A percentile compares a stretch with the other conserved stretches of the same genome.
Evolutionary conservation across 2,113 vertebrate genomes (phyloP).

Genomic region (Hemiscyllium ocellatum): DNA sequence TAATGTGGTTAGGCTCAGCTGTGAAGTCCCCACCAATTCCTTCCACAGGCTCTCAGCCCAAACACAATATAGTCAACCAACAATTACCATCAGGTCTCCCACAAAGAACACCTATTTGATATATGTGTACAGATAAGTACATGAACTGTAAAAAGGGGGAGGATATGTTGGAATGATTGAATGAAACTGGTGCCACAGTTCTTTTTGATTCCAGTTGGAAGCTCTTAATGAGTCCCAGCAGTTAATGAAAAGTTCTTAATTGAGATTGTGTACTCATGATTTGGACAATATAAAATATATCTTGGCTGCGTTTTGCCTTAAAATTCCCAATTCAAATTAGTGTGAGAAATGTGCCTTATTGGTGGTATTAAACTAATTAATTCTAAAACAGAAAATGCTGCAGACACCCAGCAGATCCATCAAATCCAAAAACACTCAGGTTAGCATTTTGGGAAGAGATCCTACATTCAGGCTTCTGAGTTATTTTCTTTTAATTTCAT

Average conservation of each 20-base stretch:
- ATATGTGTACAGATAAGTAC: background rate
- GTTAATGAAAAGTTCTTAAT: background rate
- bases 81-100: background rate
- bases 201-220: background rate
- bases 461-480: background rate
- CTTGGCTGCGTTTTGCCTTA: background rate
- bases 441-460: background rate
- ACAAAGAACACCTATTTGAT: background rate
- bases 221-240: background rate
- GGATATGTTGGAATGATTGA: background rate
- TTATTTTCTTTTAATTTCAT: background rate
- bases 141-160: background rate
- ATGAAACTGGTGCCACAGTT: background rate
- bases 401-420: background rate
- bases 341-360: background rate
- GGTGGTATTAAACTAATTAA: background rate
- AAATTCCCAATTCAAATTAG: background rate
- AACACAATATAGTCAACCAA: background rate
- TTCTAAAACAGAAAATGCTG: background rate
- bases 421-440: background rate
- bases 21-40: background rate
- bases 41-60: background rate
- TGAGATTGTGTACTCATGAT: background rate
- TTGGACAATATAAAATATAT: background rate
- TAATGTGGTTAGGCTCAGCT: no score